Evolutionary conservation across 2,888 invertebrate genomes (phyloP).

Genomic region (Xanthorhoe spadicearia): DNA sequence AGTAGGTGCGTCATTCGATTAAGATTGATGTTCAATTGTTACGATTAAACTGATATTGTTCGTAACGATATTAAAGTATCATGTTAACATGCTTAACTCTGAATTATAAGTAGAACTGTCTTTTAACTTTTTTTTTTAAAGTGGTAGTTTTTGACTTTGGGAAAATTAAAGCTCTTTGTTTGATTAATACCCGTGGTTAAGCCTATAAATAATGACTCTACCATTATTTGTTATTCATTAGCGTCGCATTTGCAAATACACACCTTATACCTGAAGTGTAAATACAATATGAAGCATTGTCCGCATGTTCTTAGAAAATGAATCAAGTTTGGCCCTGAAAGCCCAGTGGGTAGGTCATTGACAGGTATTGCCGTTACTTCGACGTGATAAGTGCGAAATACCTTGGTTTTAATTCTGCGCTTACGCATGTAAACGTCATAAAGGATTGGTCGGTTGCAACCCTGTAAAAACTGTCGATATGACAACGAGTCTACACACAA

Average conservation of each 20-base stretch:
- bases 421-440: slow-evolving; percentile 56
- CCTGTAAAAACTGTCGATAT: too few relatives aligned
- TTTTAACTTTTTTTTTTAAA: neutral
- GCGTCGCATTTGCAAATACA: slow-evolving; percentile 6
- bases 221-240: slow-evolving; percentile 16
- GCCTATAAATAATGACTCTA: neutral
- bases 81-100: slow-evolving; percentile 7
- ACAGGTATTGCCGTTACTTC: slow-evolving; percentile 37
- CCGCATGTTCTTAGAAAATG: slow-evolving; percentile 27
- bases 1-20: slow-evolving; percentile 31
- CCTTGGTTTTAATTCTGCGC: slow-evolving; percentile 53
- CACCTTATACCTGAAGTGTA: slow-evolving; percentile 1
- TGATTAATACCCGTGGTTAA: neutral
- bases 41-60: slow-evolving; percentile 20
- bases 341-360: slow-evolving; percentile 37
- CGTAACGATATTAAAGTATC: slow-evolving; percentile 24
- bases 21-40: slow-evolving; percentile 43
- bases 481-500: too few relatives aligned
- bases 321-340: slow-evolving; percentile 42
- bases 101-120: neutral
- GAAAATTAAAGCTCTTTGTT: neutral
- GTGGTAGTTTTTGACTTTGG: neutral
- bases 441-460: slow-evolving; percentile 44
- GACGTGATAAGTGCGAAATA: slow-evolving; percentile 34
- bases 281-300: slow-evolving; percentile 14